Evolutionary conservation across 2,797 vertebrate genomes (phyloP), one percentile per base, ranked within the genome.

Genomic region (Orientallactaga sibirica): DNA sequence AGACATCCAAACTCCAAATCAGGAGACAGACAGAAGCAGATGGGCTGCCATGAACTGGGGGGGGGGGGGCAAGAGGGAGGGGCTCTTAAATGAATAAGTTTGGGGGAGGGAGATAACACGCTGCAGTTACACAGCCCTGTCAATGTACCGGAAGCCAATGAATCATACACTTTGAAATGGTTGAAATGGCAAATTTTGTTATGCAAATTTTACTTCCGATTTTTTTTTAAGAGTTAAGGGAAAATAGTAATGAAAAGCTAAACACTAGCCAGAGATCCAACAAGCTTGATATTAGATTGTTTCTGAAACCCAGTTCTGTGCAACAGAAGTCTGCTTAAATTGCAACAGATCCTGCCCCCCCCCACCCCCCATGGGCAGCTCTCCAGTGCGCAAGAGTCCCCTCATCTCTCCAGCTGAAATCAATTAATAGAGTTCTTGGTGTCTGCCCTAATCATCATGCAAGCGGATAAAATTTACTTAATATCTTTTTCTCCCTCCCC

Each of bases 231-330:
- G n/a, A 48, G 3, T 41, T 37, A 80, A 41, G 24, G 14, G 61
- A 86, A 37, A 80, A 88, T 93, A 96, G 91, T 93, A 76, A 77
- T 41, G 83, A 70, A 75, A 86, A 78, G n/a, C 11, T 74, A 62
- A 93, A 61, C 41, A 94, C 18, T 29, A 86, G n/a, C 19, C 73
- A 91, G 86, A 95, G 62, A 55, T 3, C 62, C 19, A 74, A 27
- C 37, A 96, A 96, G 92, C 94, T 93, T 95, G 71, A 97, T 92
- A 96, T 43, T 95, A 95, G 97, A 95, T 97, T 97, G 92, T 93
- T 97, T 97, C 93, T 93, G 96, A 97, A 97, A 93, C 27, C 25
- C 48, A 33, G 15, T 41, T 77, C 68, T 91, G 8, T 80, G 48
- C 90, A 88, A 74, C 55, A 61, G 55, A 58, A 58, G 55, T 58